Base-by-base conservation (phyloP, 1,140 invertebrate genomes). In the Himalopsyche phryganea region DNA sequence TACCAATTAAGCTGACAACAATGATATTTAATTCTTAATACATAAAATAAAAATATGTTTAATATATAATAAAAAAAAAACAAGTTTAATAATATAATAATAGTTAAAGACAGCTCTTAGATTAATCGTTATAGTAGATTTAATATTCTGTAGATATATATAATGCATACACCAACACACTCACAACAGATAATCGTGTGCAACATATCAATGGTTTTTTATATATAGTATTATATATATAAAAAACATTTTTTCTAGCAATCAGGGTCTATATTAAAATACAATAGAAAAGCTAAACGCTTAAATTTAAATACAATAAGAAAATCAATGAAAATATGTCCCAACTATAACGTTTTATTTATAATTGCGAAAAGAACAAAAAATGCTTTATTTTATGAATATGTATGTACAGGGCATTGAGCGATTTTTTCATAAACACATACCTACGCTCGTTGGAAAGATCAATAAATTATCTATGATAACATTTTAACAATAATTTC, bases 401-500 rank as follows among this genome's bases (percentile, higher is more conserved):
- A 45, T 14, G 46, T 59, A 61, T 61, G 36, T 62, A 62, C 60
- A 62, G 15, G 18, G 45, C 44, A 35, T 47, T 10, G 17, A 41
- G 14, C 38, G 15, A 40, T 55, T 50, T 36, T 18, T 47, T 54
- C 52, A 41, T 15, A 19, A 23, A 28, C 33, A 40, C 53, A 50
- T 36, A 49, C 47, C 23, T 45, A 14, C 46, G 7, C 52, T 28
- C 32, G 32, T 36, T 45, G 42, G 40, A 42, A 49, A 49, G 50
- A 54, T 62, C 41, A 58, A 62, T 62, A 62, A 62, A 62, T 62
- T 58, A 62, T 62, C 60, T 62, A 62, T 58, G 50, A 62, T 58
- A 62, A 62, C 55, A 62, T 18, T 61, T 61, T 62, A 62, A 62
- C 60, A 62, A 61, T 61, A 44, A 45, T 55, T 55, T 48, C 17